phyloP scores from a whole-genome alignment of 2,113 vertebrate genomes.

The Carassius carassius region DNA sequence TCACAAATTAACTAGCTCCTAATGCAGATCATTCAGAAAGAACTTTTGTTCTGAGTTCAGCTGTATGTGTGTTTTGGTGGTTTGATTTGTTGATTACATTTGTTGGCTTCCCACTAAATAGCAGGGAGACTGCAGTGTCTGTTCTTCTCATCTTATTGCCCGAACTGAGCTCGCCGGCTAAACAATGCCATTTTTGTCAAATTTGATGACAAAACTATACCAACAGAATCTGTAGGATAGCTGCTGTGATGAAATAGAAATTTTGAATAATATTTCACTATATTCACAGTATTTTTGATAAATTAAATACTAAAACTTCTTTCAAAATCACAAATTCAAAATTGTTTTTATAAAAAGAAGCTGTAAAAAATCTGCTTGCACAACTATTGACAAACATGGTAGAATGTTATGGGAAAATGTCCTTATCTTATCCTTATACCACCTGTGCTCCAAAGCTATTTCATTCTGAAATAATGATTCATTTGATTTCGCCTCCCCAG shows the following conservation, averaged over 20 bases:
- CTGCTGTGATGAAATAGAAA: constrained; percentile 71
- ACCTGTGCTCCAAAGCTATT: constrained; percentile 21
- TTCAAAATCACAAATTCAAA: no score
- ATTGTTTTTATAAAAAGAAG: background rate
- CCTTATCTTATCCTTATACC: constrained; percentile 17
- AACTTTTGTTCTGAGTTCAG: background rate
- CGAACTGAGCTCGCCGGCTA: constrained; percentile 85
- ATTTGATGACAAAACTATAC: constrained; percentile 81
- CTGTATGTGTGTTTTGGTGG: background rate
- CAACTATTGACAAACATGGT: background rate
- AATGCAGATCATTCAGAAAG: no score
- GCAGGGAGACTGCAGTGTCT: constrained; percentile 77
- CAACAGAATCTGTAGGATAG: constrained; percentile 78
- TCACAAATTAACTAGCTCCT: no score
- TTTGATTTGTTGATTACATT: constrained; percentile 3
- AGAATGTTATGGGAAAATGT: background rate
- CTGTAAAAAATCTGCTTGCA: background rate
- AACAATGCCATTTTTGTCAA: constrained; percentile 94
- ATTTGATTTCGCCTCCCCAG: constrained; percentile 63
- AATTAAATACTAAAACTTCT: no score
- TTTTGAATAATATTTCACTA: no score
- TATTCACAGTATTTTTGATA: no score
- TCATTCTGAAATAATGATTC: background rate
- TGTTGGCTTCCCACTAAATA: background rate
- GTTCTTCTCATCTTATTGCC: constrained; percentile 83